These are phyloP conservation scores for Dendropsophus ebraccatus DNA, from an alignment of 2,113 vertebrate species.

Conservation along the genomic window DNA sequence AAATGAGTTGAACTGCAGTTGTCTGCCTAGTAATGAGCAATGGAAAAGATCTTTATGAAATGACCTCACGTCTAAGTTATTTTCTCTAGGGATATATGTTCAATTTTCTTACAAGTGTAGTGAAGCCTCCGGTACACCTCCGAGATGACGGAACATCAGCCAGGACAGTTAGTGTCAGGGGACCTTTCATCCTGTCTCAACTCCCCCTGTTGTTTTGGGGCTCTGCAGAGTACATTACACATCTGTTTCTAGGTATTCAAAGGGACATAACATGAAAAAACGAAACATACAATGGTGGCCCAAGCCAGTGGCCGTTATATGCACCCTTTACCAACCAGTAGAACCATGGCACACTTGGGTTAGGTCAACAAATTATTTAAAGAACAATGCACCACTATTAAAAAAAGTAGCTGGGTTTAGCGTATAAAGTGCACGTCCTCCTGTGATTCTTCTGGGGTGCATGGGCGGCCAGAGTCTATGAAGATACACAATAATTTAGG, in stretches of 20 bases:
- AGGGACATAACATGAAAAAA: not conserved
- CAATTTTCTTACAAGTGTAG: not conserved
- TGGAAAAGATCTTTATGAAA: slow-evolving; percentile 1
- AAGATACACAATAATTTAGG: too few species aligned
- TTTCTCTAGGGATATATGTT: slow-evolving; percentile 10
- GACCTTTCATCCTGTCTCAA: not conserved
- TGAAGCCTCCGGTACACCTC: not conserved
- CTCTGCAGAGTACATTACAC: not conserved
- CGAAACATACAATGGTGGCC: not conserved
- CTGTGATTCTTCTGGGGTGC: too few species aligned
- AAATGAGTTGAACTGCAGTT: not conserved
- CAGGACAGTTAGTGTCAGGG: not conserved
- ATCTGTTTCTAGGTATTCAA: not conserved
- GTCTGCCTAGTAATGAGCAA: slow-evolving; percentile 23
- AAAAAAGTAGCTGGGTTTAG: too few species aligned
- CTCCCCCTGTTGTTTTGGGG: not conserved
- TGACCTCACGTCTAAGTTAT: slow-evolving; percentile 17
- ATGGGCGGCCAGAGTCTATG: too few species aligned
- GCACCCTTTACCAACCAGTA: too few species aligned
- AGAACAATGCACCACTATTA: too few species aligned
- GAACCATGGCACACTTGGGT: not conserved
- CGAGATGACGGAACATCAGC: not conserved
- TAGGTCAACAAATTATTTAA: not conserved
- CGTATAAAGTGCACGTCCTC: too few species aligned
- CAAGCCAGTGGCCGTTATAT: too few species aligned